Evolutionary conservation across 1,140 invertebrate genomes (phyloP), one percentile per base, ranked within the genome.

Genomic region (Drosophila willistoni): DNA sequence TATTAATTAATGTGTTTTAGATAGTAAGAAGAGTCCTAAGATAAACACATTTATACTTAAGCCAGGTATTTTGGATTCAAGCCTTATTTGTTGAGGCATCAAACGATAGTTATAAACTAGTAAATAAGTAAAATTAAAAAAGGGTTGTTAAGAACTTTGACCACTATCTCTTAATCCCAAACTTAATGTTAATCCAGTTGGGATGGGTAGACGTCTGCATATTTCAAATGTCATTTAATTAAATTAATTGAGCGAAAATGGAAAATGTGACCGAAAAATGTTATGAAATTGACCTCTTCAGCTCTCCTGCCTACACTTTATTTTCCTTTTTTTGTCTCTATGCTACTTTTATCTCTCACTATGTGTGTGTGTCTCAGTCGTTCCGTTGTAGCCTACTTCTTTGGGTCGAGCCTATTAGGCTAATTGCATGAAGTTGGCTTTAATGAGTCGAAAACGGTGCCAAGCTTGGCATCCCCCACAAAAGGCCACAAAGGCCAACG

Each of bases 381-480:
- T 63, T 44, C 76, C 47, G 73, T 22, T 64, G 73, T 66, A 69
- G 70, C 60, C 70, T 77, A 72, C 73, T 72, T 79, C 69, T 60
- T 22, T 22, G 54, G 66, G 83, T 79, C 57, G 67, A 69, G 84
- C 84, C 83, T 87, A 87, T 87, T 87, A 89, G 84, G 79, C 83
- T 87, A 87, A 87, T 87, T 87, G 79, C 83, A 65, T 87, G 85
- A 87, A 87, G 84, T 87, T 83, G 84, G 79, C 84, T 87, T 87
- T 87, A 87, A 87, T 87, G 83, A 87, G 83, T 77, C 84, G 83
- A 79, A 83, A 87, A 87, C 71, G 84, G 79, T 87, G 77, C 79
- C 84, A 71, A 69, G 62, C 73, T 64, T 36, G 64, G 73, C 47
- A 66, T 42, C 54, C 71, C 33, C 34, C 56, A 75, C 79, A 71